Base-by-base conservation (phyloP, 1,140 invertebrate genomes). In the Ceratitis capitata region DNA sequence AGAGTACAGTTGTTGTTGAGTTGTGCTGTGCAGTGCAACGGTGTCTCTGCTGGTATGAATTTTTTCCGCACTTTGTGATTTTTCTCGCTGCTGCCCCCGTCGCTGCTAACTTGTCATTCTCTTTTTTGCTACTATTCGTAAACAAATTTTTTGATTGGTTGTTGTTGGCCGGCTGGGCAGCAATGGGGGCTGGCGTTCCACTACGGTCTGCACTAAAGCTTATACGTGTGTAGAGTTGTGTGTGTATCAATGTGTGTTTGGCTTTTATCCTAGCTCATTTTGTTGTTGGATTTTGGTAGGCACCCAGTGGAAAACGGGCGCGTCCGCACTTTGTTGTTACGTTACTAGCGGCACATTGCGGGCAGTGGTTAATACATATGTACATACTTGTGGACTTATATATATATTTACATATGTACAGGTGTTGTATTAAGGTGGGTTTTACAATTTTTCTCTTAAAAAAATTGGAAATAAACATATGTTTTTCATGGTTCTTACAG, bases 71-170 rank as follows among this genome's bases (percentile, higher is more conserved):
- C 61, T 35, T 69, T 35, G n/a, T n/a, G n/a, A 78, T 78, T 78
- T 47, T 78, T 78, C 69, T 78, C 69, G 10, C 9, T n/a, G 83
- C 53, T 56, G 51, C 83, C 26, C n/a, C 5, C 45, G 45, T 56
- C 3, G 51, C 51, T n/a, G n/a, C n/a, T 51, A 51, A 51, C 51
- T 61, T 74, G 83, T 85, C 84, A 84, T 78, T 82, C 82, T 74
- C 82, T 88, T 91, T 91, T 91, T 88, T 88, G 85, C 87, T 84
- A 84, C 86, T 86, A 89, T 91, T 91, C 90, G 90, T 91, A 91
- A 91, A 91, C 90, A 91, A 91, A 90, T 91, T 91, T 88, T 91
- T 87, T 89, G 89, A 91, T 91, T 91, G 90, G 90, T 85, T 86
- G 83, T 35, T 84, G 53, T 61, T 51, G 32, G 82, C 82, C 14